Evolutionary conservation across 2,113 vertebrate genomes (phyloP), one percentile per base, ranked within the genome.

Genomic region (Sciurus niger): DNA sequence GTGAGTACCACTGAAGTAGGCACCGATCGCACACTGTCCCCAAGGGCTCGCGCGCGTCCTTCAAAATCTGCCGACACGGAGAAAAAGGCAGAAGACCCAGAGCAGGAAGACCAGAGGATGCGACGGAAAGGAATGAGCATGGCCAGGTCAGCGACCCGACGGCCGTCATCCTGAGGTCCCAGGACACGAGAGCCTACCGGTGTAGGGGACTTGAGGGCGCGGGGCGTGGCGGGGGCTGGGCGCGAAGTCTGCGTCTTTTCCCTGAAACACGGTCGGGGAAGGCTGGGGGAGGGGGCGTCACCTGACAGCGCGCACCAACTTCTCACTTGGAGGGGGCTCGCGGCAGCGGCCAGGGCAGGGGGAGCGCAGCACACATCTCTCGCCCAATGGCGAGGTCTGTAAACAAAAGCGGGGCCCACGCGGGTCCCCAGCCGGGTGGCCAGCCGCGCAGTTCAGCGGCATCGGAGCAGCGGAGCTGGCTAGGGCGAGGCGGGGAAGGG

Each of bases 381-480:
- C 24, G 43, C 96, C 96, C 96, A 80, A 80, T 78, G 84, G 60
- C 67, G 67, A 95, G 92, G 94, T 85, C 89, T 68, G 93, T 97
- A 98, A 97, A 98, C 97, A 98, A 98, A 98, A 98, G 96, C 96
- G 84, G 85, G 95, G 88, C 96, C 85, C 55, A 84, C 78, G 85
- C 83, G 40, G 90, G 93, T 30, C 74, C 37, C 55, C 53, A 28
- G 48, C 18, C 14, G 16, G 51, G 63, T 67, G 58, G 51, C 28
- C 4, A 34, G 65, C 53, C 2, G 46, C 60, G 12, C 84, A 4
- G 48, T 10, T 10, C 74, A 51, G 74, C 77, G 37, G 68, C 90
- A 83, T 16, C 43, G 0, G 34, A 20, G 51, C 4, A 0, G 58
- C 84, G 34, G 28, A 30, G 79, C 72, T 4, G 20, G 73, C 32